Conservation (phyloP, 2,113 vertebrate species). For the human region GRCh38 chr4:88290001-88290500, state of each 20-base stretch:
- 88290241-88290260: not conserved
- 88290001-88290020: not conserved
- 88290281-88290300: not conserved
- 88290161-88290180: not conserved
- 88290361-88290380: not conserved
- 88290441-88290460: not conserved
- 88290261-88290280: not conserved
- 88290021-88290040: slow-evolving; percentile 15
- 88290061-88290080: slow-evolving; percentile 1
- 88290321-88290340: not conserved
- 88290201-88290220: not conserved
- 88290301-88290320: not conserved
- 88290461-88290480: not conserved
- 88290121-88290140: not conserved
- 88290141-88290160: not conserved
- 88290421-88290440: not conserved
- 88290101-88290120: not conserved
- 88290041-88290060: not conserved
- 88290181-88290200: not conserved
- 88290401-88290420: not conserved
- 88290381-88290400: not conserved
- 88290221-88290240: not conserved
- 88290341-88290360: not conserved
- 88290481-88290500: slow-evolving; percentile 11
- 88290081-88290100: slow-evolving; percentile 9